These are phyloP conservation scores for Sarcophaga bullata DNA, from an alignment of 1,140 invertebrate genomes.

Conservation along the genomic window DNA sequence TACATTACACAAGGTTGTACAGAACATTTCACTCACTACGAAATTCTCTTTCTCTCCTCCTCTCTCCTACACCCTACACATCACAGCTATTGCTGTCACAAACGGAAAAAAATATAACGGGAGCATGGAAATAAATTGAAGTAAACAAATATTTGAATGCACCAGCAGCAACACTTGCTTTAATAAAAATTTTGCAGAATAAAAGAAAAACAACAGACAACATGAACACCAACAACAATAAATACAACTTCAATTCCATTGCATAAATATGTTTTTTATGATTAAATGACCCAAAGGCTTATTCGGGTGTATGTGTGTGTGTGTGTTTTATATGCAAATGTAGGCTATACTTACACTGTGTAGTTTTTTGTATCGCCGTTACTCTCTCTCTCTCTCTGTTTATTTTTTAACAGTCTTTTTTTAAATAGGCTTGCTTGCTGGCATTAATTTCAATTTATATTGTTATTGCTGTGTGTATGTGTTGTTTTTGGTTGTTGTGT, in stretches of 20 bases:
- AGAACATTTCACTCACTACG: no score
- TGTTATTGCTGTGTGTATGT: background rate
- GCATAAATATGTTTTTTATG: background rate
- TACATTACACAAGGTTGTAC: no score
- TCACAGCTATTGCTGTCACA: no score
- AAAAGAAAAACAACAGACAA: no score
- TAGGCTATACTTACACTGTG: no score
- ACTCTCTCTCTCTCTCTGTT: background rate
- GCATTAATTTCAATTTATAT: background rate
- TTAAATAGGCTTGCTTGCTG: no score
- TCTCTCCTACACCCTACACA: no score
- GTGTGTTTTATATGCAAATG: no score
- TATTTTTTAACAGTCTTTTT: background rate
- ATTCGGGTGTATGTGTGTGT: background rate
- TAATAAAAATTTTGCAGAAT: background rate
- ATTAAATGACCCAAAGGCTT: no score
- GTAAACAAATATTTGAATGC: slow-evolving; percentile 11
- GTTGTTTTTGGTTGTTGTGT: background rate
- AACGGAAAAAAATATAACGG: slow-evolving; percentile 4
- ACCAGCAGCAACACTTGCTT: background rate
- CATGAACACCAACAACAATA: no score
- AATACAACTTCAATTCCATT: background rate
- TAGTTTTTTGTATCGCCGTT: no score
- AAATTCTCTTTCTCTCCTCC: no score
- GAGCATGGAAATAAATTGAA: background rate